Conservation (phyloP, 2,113 vertebrate genomes). For the Caranx melampygus region DNA sequence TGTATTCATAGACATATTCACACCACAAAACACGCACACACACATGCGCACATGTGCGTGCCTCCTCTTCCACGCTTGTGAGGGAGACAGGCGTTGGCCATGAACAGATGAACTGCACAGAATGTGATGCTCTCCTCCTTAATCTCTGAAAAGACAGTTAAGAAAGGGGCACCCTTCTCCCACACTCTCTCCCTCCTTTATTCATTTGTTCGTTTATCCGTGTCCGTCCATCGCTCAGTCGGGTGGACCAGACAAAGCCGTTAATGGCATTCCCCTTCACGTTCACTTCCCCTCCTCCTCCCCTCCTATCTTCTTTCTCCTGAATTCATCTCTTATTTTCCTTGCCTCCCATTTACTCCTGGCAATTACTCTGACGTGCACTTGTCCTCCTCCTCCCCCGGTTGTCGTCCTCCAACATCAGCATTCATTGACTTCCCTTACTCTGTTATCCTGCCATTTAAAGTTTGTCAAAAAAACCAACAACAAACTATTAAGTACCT, state of each 20-base stretch:
- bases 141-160: conserved; percentile 78
- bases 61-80: conserved; percentile 35
- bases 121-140: conserved; percentile 67
- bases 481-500: conserved; percentile 10
- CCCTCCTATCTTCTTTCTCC: conserved; percentile 67
- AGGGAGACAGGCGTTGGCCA: conserved; percentile 64
- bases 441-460: conserved; percentile 43
- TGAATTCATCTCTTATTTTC: conserved; percentile 71
- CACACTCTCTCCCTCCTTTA: conserved; percentile 74
- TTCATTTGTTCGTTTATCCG: conserved; percentile 76
- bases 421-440: conserved; percentile 64
- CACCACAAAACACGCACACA: conserved; percentile 7
- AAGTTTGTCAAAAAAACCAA: conserved; percentile 28
- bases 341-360: conserved; percentile 67
- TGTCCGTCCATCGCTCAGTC: conserved; percentile 73
- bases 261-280: conserved; percentile 79
- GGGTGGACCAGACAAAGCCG: conserved; percentile 69
- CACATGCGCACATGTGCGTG: conserved; percentile 29
- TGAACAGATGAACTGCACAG: conserved; percentile 72
- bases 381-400: conserved; percentile 54
- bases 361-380: conserved; percentile 70
- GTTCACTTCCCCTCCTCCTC: conserved; percentile 72
- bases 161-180: conserved; percentile 77
- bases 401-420: conserved; percentile 52
- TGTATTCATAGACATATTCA: conserved; percentile 29